These are phyloP conservation scores for Campoplex capitator DNA, from an alignment of 2,888 invertebrate species.

Conservation along the genomic window DNA sequence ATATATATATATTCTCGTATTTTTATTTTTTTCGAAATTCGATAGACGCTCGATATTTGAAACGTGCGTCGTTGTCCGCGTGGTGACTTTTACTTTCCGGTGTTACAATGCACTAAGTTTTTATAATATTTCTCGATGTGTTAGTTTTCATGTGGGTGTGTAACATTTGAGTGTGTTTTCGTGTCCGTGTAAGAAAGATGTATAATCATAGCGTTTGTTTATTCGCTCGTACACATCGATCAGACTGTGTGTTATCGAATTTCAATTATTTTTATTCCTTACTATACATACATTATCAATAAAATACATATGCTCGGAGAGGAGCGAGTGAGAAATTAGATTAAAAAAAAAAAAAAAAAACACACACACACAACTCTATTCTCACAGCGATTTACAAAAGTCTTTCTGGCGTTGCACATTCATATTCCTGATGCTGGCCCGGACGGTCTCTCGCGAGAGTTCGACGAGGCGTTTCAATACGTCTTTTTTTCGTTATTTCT, in stretches of 20 bases:
- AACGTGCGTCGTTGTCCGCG: constrained; percentile 65
- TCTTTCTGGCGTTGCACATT: constrained; percentile 48
- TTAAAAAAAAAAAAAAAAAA: not conserved
- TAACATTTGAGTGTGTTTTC: constrained; percentile 17
- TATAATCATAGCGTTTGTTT: constrained; percentile 25
- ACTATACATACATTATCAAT: not conserved
- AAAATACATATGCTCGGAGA: constrained; percentile 25
- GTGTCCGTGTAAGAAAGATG: constrained; percentile 14
- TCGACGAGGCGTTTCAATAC: constrained; percentile 53
- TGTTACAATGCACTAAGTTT: constrained; percentile 43
- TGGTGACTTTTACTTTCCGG: constrained; percentile 64
- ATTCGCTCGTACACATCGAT: not conserved
- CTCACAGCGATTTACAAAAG: constrained; percentile 37
- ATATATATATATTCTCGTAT: constrained; percentile 24
- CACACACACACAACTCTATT: constrained; percentile 1
- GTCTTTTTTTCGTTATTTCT: constrained; percentile 12
- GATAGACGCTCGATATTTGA: constrained; percentile 31
- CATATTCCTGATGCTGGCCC: constrained; percentile 47
- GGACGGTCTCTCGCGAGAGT: constrained; percentile 61
- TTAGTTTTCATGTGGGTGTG: constrained; percentile 2
- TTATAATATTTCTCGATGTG: constrained; percentile 42
- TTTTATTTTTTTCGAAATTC: constrained; percentile 11
- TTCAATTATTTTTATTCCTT: constrained; percentile 11
- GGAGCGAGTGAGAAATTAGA: constrained; percentile 39
- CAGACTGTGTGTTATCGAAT: constrained; percentile 9